These are phyloP conservation scores for Periophthalmus magnuspinnatus DNA, from an alignment of 2,797 vertebrate species.

Conservation along the genomic window DNA sequence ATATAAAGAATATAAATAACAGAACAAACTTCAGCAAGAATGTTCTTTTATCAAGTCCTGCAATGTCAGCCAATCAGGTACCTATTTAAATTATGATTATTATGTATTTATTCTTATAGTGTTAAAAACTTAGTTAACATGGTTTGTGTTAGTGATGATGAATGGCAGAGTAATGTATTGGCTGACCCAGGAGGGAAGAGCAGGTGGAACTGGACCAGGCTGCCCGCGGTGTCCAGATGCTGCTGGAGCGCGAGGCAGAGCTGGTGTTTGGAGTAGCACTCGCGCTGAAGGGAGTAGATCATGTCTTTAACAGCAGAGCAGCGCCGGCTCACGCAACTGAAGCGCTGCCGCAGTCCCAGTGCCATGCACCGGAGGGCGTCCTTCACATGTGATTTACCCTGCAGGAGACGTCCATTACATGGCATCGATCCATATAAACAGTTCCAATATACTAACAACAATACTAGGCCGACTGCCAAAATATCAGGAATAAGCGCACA, in stretches of 20 bases:
- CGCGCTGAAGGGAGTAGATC: slow-evolving; percentile 90
- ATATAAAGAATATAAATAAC: too few species aligned
- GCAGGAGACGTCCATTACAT: slow-evolving; percentile 18
- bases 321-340: slow-evolving; percentile 94
- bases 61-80: not conserved
- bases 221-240: slow-evolving; percentile 88
- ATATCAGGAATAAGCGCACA: too few species aligned
- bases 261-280: slow-evolving; percentile 92
- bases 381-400: slow-evolving; percentile 98
- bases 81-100: not conserved
- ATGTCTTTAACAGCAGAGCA: slow-evolving; percentile 92
- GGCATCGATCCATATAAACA: not conserved
- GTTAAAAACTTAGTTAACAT: not conserved
- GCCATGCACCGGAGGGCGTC: slow-evolving; percentile 93
- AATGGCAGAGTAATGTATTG: not conserved
- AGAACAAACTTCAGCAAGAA: not conserved
- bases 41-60: not conserved
- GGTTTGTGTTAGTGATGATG: not conserved
- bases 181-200: slow-evolving; percentile 92
- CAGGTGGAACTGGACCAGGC: slow-evolving; percentile 95
- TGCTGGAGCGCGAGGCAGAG: slow-evolving; percentile 88
- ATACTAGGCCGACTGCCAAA: too few species aligned
- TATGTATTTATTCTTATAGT: too few species aligned
- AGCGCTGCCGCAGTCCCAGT: slow-evolving; percentile 89
- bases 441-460: too few species aligned